These are phyloP conservation scores for Norana najaformis DNA, from an alignment of 2,888 invertebrate species.

Conservation along the genomic window DNA sequence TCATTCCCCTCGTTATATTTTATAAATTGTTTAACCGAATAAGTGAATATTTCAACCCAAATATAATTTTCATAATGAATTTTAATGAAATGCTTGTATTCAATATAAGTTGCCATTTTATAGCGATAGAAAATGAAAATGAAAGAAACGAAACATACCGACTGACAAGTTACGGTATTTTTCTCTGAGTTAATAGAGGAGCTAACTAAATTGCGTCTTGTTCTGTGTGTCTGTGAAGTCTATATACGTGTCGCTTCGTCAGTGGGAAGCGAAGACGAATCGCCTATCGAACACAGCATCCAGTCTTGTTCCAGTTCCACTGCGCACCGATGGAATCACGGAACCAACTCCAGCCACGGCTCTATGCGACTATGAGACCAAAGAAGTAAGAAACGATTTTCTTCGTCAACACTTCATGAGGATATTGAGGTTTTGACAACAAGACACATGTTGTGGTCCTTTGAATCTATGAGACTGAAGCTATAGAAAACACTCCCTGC, in stretches of 20 bases:
- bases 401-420: not conserved
- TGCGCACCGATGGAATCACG: constrained; percentile 35
- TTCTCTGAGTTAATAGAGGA: not conserved
- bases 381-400: constrained; percentile 36
- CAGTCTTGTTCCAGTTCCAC: constrained; percentile 42
- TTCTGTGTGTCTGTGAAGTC: constrained; percentile 35
- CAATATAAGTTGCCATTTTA: no score
- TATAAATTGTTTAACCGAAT: no score
- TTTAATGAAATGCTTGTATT: no score
- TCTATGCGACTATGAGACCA: constrained; percentile 43
- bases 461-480: no score
- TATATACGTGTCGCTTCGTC: constrained; percentile 38
- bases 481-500: no score
- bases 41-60: no score
- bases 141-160: no score
- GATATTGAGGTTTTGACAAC: not conserved
- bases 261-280: constrained; percentile 44
- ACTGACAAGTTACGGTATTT: not conserved
- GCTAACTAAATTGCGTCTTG: not conserved
- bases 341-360: constrained; percentile 40
- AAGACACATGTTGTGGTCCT: not conserved
- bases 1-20: no score
- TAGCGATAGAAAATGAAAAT: no score
- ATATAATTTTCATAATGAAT: no score
- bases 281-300: constrained; percentile 40